Evolutionary conservation across 2,113 vertebrate species (phyloP).

Genomic region (Spea bombifrons): DNA sequence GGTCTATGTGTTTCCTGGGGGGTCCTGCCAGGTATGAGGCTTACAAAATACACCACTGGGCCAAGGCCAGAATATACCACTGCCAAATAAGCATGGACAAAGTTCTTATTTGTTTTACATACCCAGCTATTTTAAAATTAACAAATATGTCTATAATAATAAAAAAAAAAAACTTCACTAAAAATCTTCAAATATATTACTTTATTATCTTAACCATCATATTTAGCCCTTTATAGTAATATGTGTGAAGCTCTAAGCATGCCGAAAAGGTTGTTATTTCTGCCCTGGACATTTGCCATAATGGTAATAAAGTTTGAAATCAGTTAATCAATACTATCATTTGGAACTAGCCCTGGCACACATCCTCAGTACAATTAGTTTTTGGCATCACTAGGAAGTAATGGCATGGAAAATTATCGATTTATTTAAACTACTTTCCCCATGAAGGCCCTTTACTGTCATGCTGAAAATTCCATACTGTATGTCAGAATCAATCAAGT

Average conservation of each 20-base stretch:
- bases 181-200: neutral
- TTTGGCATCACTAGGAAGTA: conserved; percentile 68
- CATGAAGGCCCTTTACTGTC: conserved; percentile 49
- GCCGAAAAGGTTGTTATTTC: conserved; percentile 58
- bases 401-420: conserved; percentile 61
- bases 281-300: conserved; percentile 54
- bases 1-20: no score
- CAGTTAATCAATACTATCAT: conserved; percentile 77
- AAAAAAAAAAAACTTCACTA: no score
- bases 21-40: no score
- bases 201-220: neutral
- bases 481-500: neutral
- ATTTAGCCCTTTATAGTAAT: conserved; percentile 49
- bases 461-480: conserved; percentile 42
- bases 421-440: conserved; percentile 57
- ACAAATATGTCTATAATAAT: no score
- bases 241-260: conserved; percentile 52
- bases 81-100: no score
- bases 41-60: no score
- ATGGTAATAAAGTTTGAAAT: conserved; percentile 66
- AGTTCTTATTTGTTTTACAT: no score
- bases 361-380: conserved; percentile 63
- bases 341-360: conserved; percentile 67
- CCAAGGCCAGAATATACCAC: no score
- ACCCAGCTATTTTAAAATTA: no score